Evolutionary conservation across 2,888 invertebrate species (phyloP).

Genomic region (Trissoscelio sp.): DNA sequence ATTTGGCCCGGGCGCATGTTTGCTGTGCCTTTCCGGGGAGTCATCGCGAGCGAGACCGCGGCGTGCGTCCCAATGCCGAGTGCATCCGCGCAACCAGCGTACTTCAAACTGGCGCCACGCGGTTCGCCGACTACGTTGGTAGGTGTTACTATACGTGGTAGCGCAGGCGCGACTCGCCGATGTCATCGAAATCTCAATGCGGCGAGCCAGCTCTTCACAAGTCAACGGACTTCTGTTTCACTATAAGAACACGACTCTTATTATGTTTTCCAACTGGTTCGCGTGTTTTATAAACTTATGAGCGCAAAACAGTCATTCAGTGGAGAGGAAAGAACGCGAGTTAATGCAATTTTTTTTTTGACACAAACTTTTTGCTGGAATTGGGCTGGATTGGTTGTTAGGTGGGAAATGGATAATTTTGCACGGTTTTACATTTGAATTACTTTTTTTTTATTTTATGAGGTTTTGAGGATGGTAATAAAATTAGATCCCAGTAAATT

Average conservation of each 20-base stretch:
- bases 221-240: slow-evolving; percentile 67
- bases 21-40: slow-evolving; percentile 15
- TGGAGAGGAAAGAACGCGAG: too few species aligned
- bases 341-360: too few species aligned
- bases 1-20: slow-evolving; percentile 10
- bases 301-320: too few species aligned
- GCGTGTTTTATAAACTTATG: slow-evolving; percentile 54
- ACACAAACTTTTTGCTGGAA: too few species aligned
- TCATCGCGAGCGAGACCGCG: slow-evolving; percentile 47
- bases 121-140: slow-evolving; percentile 78
- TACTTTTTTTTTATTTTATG: too few species aligned
- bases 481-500: too few species aligned
- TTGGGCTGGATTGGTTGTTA: too few species aligned
- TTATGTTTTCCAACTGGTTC: slow-evolving; percentile 45
- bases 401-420: too few species aligned
- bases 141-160: slow-evolving; percentile 76
- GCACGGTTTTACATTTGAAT: too few species aligned
- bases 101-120: slow-evolving; percentile 83
- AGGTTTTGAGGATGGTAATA: too few species aligned
- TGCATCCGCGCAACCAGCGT: slow-evolving; percentile 82
- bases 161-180: slow-evolving; percentile 67
- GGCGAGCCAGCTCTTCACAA: slow-evolving; percentile 63
- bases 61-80: slow-evolving; percentile 73
- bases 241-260: slow-evolving; percentile 47
- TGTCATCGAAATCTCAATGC: slow-evolving; percentile 67